Evolutionary conservation across 2,797 vertebrate genomes (phyloP), one percentile per base, ranked within the genome.

Genomic region (Sandelia bainsii): DNA sequence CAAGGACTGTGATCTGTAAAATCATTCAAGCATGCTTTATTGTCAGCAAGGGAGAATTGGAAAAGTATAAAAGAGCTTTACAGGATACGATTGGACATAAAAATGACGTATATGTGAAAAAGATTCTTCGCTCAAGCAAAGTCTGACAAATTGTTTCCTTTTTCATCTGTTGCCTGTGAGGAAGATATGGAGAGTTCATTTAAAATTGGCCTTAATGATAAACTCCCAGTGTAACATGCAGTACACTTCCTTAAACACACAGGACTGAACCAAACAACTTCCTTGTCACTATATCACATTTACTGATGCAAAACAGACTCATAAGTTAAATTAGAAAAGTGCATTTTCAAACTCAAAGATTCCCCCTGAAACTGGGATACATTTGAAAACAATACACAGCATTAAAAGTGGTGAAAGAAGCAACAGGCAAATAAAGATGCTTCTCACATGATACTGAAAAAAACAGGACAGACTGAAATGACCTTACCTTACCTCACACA

Each of bases 1-100:
- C 63, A 68, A 60, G n/a, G 34, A 67, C 67, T 78, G 63, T 64
- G 81, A 89, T 84, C 75, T 84, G 81, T 81, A 51, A 86, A 87
- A 89, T 54, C 51, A 65, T 78, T 82, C 61, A 73, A 85, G 87
- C 53, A 54, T 62, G 56, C 52, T 59, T 75, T 57, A 62, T 66
- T 88, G 74, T 82, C 54, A 72, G 40, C n/a, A 13, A 37, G 37
- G 66, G 46, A 80, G 57, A 58, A 68, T 39, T 7, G 48, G 48
- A 57, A 34, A 72, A 66, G 69, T 54, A 60, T 64, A 50, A 68
- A 39, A 4, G 52, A 52, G 57, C 52, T 27, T 20, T 9, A 20
- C 58, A 66, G 76, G 77, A 82, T 68, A 42, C 45, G 62, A 74
- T 51, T 19, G 42, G 62, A 70, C 46, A 62, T 78, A 60, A 75